These are phyloP conservation scores for Agapostemon virescens DNA, from an alignment of 2,888 invertebrate species.

Conservation along the genomic window DNA sequence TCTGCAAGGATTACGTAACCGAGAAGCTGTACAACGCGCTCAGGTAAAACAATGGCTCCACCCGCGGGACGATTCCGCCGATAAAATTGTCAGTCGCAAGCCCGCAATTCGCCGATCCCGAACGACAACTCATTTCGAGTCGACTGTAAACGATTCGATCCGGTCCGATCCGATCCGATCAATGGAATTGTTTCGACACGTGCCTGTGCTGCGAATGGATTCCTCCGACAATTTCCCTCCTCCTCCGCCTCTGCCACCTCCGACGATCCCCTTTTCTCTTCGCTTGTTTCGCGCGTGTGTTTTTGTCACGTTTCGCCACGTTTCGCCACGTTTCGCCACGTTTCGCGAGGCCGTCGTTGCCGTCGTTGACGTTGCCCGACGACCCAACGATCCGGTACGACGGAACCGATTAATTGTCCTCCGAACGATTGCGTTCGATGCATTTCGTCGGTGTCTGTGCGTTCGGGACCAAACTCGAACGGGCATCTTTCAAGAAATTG, in stretches of 20 bases:
- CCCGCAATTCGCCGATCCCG: constrained; percentile 30
- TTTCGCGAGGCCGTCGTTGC: not conserved
- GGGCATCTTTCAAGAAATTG: no score
- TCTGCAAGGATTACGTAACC: constrained; percentile 86
- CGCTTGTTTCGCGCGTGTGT: not conserved
- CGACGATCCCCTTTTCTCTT: not conserved
- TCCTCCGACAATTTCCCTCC: constrained; percentile 4
- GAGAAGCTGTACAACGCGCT: constrained; percentile 84
- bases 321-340: not conserved
- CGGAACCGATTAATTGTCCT: not conserved
- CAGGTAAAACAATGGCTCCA: constrained; percentile 81
- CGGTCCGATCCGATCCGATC: not conserved
- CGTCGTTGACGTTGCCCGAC: not conserved
- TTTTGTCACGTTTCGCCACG: not conserved
- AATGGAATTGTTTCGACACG: constrained; percentile 54
- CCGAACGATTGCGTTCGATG: not conserved
- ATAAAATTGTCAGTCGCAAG: constrained; percentile 51
- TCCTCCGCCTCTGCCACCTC: not conserved
- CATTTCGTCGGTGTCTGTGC: no score
- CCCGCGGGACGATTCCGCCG: constrained; percentile 24
- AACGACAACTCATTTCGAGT: constrained; percentile 30
- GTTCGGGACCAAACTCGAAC: no score
- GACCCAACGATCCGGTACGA: not conserved
- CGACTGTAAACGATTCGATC: constrained; percentile 35
- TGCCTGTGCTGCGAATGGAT: constrained; percentile 28